phyloP scores from a whole-genome alignment of 2,797 vertebrate genomes.

The Luscinia megarhynchos region DNA sequence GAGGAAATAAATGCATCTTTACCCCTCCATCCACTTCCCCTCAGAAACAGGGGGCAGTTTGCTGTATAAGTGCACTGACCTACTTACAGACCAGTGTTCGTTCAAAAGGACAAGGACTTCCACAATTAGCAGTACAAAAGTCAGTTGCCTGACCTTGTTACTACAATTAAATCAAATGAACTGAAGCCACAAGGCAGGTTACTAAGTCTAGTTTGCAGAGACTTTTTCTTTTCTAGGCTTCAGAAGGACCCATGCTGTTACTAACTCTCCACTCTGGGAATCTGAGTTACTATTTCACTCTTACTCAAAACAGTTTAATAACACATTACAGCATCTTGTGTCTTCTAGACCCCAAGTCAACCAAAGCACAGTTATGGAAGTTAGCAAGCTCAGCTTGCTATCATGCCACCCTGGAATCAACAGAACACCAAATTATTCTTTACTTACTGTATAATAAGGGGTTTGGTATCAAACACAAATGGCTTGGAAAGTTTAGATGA shows the following conservation, averaged over 20 bases:
- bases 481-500: slow-evolving; percentile 89
- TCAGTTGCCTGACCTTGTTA: neutral
- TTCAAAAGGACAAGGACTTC: neutral
- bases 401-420: neutral
- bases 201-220: neutral
- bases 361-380: neutral
- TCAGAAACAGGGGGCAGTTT: neutral
- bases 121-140: neutral
- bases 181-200: neutral
- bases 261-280: neutral
- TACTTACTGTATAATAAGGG: slow-evolving; percentile 95
- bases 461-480: slow-evolving; percentile 90
- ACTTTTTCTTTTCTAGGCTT: neutral
- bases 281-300: neutral
- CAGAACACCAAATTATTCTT: neutral
- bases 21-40: neutral
- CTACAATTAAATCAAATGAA: neutral
- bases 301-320: neutral
- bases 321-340: neutral
- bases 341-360: neutral
- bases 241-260: neutral
- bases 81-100: neutral
- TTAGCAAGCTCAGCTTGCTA: neutral
- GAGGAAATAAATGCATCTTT: neutral
- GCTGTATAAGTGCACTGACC: neutral